Evolutionary conservation across 1,140 invertebrate species (phyloP).

Genomic region (Drosophila subpulchrella): DNA sequence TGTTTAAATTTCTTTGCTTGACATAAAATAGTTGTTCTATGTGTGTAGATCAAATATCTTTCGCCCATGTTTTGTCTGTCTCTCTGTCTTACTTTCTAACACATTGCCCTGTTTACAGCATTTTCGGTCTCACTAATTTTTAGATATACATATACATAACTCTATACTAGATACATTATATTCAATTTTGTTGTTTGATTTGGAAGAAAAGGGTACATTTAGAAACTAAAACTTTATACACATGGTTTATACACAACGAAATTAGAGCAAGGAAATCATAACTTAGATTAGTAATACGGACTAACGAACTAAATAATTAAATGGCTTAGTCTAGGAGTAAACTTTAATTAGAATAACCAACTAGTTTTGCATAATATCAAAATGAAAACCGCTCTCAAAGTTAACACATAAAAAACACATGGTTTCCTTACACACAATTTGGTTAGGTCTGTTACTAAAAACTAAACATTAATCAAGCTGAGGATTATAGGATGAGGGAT

Average conservation of each 20-base stretch:
- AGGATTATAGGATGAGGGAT: slow-evolving; percentile 27
- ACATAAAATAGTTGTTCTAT: slow-evolving; percentile 66
- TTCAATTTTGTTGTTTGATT: slow-evolving; percentile 39
- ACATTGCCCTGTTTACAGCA: slow-evolving; percentile 66
- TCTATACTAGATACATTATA: slow-evolving; percentile 55
- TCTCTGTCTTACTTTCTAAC: slow-evolving; percentile 58
- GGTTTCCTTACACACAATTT: slow-evolving; percentile 27
- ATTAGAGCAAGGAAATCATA: slow-evolving; percentile 28
- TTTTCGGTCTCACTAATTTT: slow-evolving; percentile 60
- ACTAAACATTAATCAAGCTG: slow-evolving; percentile 28
- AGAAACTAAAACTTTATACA: slow-evolving; percentile 75
- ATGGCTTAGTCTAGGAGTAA: slow-evolving; percentile 42
- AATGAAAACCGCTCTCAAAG: slow-evolving; percentile 49
- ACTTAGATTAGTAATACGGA: slow-evolving; percentile 26
- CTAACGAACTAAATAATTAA: slow-evolving; percentile 48
- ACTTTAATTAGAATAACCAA: slow-evolving; percentile 37
- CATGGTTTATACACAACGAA: slow-evolving; percentile 53
- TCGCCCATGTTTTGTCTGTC: slow-evolving; percentile 33
- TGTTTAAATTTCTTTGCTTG: slow-evolving; percentile 47
- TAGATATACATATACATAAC: slow-evolving; percentile 53
- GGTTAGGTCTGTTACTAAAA: slow-evolving; percentile 34
- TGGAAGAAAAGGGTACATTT: slow-evolving; percentile 55
- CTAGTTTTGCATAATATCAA: slow-evolving; percentile 56
- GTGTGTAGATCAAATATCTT: slow-evolving; percentile 49
- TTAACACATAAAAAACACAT: slow-evolving; percentile 50